Conservation (phyloP, 2,888 invertebrate genomes). For the Phyllotreta cruciferae region DNA sequence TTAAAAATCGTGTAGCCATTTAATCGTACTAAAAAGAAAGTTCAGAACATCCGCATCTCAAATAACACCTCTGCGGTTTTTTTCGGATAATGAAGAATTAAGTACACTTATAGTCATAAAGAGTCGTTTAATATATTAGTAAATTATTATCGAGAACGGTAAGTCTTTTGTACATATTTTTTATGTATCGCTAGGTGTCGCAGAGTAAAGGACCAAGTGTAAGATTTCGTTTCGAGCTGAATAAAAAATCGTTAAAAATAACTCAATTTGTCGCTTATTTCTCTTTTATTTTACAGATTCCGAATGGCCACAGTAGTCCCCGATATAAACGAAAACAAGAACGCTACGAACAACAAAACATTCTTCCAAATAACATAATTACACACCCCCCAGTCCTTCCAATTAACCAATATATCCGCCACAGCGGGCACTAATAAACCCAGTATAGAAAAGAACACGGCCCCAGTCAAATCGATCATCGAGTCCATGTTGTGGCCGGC, state of each 20-base stretch:
- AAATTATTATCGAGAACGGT: constrained; percentile 22
- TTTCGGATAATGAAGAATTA: background rate
- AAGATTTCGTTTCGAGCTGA: constrained; percentile 28
- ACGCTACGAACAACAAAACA: constrained; percentile 64
- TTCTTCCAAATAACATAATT: constrained; percentile 77
- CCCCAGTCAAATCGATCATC: constrained; percentile 89
- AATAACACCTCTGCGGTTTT: no score
- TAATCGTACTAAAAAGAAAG: no score
- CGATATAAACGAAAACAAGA: constrained; percentile 72
- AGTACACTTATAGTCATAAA: constrained; percentile 12
- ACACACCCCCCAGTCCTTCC: constrained; percentile 70
- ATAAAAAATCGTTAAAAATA: constrained; percentile 15
- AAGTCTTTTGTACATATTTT: constrained; percentile 26
- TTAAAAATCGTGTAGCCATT: no score
- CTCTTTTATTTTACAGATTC: constrained; percentile 6
- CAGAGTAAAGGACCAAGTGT: constrained; percentile 24
- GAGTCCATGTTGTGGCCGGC: constrained; percentile 83
- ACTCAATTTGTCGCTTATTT: background rate
- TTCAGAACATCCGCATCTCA: no score
- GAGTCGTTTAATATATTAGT: constrained; percentile 13
- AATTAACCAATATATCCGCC: constrained; percentile 74
- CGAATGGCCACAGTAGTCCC: constrained; percentile 63
- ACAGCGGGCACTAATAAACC: constrained; percentile 79
- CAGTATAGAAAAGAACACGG: constrained; percentile 70
- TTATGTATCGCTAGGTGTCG: constrained; percentile 21